Evolutionary conservation across 2,113 vertebrate species (phyloP).

Genomic region (Corvus cornix): DNA sequence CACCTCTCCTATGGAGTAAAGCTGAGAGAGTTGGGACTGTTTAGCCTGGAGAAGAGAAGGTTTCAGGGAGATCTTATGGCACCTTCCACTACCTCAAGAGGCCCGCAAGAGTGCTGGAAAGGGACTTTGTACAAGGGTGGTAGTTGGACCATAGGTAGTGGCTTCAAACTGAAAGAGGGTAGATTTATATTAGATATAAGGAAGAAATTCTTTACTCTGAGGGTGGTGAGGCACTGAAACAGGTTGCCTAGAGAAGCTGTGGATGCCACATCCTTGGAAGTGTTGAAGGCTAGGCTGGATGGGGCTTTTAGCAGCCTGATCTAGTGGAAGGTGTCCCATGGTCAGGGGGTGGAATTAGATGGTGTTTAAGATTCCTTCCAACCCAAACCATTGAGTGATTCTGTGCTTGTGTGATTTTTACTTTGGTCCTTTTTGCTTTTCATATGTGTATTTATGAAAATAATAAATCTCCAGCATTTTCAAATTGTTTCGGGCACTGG

Average conservation of each 20-base stretch:
- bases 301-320: background rate
- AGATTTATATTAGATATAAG: background rate
- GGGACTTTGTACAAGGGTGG: background rate
- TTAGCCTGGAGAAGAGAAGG: background rate
- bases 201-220: background rate
- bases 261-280: background rate
- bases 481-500: rapidly evolving
- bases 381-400: background rate
- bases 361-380: background rate
- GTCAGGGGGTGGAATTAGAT: background rate
- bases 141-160: background rate
- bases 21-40: background rate
- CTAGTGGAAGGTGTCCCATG: background rate
- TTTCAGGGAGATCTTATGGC: background rate
- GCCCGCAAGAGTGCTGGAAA: rapidly evolving
- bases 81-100: background rate
- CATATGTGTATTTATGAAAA: background rate
- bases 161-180: background rate
- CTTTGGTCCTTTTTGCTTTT: background rate
- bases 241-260: background rate
- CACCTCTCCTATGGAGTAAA: background rate
- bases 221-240: background rate
- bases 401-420: background rate
- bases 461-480: background rate
- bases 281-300: background rate